Conservation (phyloP, 2,888 invertebrate genomes). For the Rapana venosa region DNA sequence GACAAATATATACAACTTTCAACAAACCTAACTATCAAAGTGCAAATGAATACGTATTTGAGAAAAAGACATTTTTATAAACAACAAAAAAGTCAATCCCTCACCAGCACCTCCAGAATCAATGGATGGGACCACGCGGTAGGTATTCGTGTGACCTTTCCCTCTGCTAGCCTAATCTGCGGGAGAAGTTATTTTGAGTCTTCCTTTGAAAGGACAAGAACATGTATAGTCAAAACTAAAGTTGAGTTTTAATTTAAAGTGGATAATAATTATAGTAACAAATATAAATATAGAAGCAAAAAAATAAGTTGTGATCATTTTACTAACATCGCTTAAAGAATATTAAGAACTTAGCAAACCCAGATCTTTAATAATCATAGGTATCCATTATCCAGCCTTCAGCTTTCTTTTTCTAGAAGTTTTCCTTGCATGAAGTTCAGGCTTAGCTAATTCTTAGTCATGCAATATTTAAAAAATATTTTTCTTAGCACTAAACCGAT, state of each 20-base stretch:
- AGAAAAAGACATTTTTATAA: no score
- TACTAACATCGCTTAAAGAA: no score
- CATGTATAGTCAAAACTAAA: neutral
- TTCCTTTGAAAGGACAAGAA: neutral
- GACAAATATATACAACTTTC: no score
- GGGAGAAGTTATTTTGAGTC: neutral
- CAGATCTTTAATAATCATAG: neutral
- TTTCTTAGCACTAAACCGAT: neutral
- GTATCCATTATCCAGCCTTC: neutral
- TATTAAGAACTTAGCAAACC: no score
- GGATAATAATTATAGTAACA: no score
- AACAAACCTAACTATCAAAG: no score
- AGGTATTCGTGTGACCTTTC: neutral
- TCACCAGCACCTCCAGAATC: no score
- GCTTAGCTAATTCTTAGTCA: neutral
- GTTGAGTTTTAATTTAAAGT: no score
- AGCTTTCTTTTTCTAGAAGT: neutral
- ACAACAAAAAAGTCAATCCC: no score
- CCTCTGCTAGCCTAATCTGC: neutral
- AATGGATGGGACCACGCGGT: neutral
- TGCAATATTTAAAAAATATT: neutral
- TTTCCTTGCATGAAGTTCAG: neutral
- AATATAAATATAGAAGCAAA: no score
- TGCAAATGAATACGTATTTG: no score
- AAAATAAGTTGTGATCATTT: no score